Conservation (phyloP, 2,113 vertebrate genomes). For the Riparia riparia region DNA sequence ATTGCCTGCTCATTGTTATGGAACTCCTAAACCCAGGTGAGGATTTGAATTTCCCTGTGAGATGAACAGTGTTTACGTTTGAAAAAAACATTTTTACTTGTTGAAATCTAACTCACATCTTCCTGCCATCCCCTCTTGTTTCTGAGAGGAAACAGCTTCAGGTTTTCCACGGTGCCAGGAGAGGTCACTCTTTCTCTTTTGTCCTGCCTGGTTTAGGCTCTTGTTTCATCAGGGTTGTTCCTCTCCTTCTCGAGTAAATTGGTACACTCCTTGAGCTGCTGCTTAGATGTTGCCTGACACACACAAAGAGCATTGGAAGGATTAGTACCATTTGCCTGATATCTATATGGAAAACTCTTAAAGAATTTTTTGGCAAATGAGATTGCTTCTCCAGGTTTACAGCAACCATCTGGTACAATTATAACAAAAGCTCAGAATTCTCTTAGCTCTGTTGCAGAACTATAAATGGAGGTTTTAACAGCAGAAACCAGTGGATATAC, state of each 20-base stretch:
- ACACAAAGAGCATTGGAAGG: not conserved
- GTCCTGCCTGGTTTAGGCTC: not conserved
- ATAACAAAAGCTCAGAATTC: not conserved
- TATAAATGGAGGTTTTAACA: not conserved
- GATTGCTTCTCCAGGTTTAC: not conserved
- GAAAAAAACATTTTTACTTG: not conserved
- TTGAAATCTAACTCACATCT: not conserved
- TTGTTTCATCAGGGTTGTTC: not conserved
- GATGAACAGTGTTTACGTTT: not conserved
- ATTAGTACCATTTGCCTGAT: not conserved
- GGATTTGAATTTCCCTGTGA: conserved; percentile 35
- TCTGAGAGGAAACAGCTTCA: not conserved
- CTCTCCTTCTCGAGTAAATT: not conserved
- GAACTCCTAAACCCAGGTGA: conserved; percentile 7
- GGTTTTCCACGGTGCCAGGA: conserved; percentile 66
- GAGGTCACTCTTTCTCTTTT: conserved; percentile 82
- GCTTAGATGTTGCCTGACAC: conserved; percentile 28
- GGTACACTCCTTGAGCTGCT: conserved; percentile 4
- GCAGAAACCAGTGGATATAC: not conserved
- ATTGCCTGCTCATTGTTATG: conserved; percentile 13
- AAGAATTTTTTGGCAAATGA: not conserved
- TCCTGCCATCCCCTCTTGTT: not conserved
- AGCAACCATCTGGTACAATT: not conserved
- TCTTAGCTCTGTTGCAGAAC: not conserved
- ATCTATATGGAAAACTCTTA: not conserved